A percentile compares a stretch with the other conserved stretches of the same genome.
Conservation (phyloP, 2,797 vertebrate genomes). For the Somateria mollissima region DNA sequence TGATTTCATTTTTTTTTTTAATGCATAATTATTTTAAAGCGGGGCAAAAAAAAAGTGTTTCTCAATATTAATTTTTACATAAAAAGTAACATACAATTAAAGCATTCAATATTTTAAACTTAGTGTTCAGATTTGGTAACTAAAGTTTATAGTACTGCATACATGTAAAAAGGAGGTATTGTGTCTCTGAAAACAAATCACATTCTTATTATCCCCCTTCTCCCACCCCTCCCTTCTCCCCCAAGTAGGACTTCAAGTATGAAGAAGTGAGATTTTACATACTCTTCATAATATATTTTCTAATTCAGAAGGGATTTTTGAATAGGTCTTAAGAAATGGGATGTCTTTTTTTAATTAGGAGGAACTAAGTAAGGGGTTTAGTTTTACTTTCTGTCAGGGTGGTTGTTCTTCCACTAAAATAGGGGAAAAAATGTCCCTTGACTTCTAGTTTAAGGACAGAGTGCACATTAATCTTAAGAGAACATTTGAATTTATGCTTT, state of each 20-base stretch:
- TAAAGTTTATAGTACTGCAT: neutral
- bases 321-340: neutral
- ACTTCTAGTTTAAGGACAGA: neutral
- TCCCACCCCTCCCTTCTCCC: accelerated
- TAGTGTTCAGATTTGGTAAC: neutral
- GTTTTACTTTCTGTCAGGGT: neutral
- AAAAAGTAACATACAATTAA: neutral
- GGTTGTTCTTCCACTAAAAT: neutral
- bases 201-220: neutral
- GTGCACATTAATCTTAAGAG: neutral
- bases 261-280: neutral
- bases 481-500: neutral
- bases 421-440: neutral
- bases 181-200: neutral
- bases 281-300: neutral
- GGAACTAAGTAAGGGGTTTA: accelerated
- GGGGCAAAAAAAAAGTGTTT: neutral
- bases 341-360: neutral
- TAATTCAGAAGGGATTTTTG: neutral
- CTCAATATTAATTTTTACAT: neutral
- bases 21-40: neutral
- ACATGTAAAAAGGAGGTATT: neutral
- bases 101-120: neutral
- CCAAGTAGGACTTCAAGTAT: neutral
- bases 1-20: neutral